A percentile compares a stretch with the other conserved stretches of the same genome.
Evolutionary conservation across 35 echinoderm and acorn worm species (phyloP).

Genomic region (Ophioderma brevispina): DNA sequence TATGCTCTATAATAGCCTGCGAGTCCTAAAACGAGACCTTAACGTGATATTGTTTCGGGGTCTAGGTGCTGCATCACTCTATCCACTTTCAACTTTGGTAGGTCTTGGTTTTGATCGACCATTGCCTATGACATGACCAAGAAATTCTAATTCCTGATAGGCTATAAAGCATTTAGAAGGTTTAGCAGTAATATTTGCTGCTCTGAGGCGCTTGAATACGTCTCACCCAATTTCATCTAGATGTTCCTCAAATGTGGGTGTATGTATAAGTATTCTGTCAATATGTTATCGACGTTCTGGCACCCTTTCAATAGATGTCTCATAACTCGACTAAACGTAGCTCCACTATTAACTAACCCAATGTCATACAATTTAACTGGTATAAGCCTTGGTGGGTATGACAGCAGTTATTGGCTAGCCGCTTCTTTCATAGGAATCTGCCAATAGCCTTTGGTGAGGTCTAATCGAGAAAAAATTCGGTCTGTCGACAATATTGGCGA

Average conservation of each 20-base stretch:
- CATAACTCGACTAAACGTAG: conserved; percentile 71
- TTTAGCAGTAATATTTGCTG: conserved; percentile 63
- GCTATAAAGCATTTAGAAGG: conserved; percentile 60
- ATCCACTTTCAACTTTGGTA: conserved; percentile 18
- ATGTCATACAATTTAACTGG: conserved; percentile 68
- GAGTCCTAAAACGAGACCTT: conserved; percentile 34
- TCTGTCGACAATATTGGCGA: conserved; percentile 56
- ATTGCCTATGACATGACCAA: conserved; percentile 62
- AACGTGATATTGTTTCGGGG: conserved; percentile 44
- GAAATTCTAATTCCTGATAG: conserved; percentile 56
- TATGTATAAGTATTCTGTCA: conserved; percentile 53
- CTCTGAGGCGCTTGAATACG: conserved; percentile 29
- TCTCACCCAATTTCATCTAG: conserved; percentile 6
- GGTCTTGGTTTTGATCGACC: conserved; percentile 32
- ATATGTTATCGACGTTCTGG: conserved; percentile 58
- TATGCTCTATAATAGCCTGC: neutral
- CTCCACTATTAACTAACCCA: conserved; percentile 59
- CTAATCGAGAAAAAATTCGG: conserved; percentile 63
- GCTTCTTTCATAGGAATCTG: conserved; percentile 43
- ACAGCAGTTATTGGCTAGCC: conserved; percentile 24
- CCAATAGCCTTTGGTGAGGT: conserved; percentile 69
- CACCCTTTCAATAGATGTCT: conserved; percentile 36
- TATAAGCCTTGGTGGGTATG: conserved; percentile 43
- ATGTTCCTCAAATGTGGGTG: conserved; percentile 55
- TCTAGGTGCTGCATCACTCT: conserved; percentile 1